These are phyloP conservation scores for Avahi laniger DNA, from an alignment of 2,797 vertebrate genomes.

Conservation along the genomic window DNA sequence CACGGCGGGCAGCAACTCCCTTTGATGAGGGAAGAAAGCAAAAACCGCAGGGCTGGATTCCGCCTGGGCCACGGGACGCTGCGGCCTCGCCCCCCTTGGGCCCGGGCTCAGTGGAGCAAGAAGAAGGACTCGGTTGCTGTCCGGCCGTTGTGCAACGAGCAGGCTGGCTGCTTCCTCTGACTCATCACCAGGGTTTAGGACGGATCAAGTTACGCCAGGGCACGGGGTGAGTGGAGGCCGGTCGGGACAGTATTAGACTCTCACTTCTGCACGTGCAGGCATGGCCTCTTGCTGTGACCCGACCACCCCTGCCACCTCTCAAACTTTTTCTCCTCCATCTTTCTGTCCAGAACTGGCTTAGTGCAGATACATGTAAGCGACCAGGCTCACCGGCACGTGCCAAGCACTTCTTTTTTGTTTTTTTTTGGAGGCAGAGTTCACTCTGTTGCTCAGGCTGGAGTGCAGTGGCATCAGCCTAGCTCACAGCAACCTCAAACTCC, in stretches of 20 bases:
- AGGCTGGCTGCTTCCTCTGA: constrained; percentile 47
- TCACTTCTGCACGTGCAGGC: neutral
- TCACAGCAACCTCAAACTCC: too few species aligned
- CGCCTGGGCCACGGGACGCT: neutral
- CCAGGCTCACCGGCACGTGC: neutral
- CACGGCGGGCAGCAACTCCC: neutral
- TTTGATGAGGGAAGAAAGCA: neutral
- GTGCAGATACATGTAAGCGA: neutral
- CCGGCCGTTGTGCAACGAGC: neutral
- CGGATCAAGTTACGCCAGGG: neutral
- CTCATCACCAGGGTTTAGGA: constrained; percentile 35
- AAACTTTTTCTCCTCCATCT: neutral
- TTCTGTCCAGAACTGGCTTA: neutral
- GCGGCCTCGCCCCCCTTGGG: neutral
- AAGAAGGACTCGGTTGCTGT: neutral
- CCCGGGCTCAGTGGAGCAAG: neutral
- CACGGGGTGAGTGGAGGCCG: neutral
- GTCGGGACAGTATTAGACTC: neutral
- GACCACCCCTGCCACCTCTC: neutral
- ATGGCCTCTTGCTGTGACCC: neutral
- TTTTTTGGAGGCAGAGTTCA: too few species aligned
- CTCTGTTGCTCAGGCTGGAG: too few species aligned
- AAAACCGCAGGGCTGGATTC: neutral
- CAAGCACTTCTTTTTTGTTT: neutral
- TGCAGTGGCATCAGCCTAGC: too few species aligned